Evolutionary conservation across 2,113 vertebrate genomes (phyloP).

Genomic region (Bothrops jararaca): DNA sequence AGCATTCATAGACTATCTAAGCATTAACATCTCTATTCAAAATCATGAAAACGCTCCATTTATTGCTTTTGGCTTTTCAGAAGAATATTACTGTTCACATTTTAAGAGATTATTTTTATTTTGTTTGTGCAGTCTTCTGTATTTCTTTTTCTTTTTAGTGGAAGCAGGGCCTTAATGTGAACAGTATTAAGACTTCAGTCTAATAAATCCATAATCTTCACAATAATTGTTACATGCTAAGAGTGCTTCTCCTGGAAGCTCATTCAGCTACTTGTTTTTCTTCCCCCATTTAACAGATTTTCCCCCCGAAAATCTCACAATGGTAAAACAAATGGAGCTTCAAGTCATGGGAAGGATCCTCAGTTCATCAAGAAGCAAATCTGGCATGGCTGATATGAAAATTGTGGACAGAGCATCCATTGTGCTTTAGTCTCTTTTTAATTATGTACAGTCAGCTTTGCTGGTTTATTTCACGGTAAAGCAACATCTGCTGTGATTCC

Average conservation of each 20-base stretch:
- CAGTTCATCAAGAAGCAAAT: background rate
- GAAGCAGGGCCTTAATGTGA: background rate
- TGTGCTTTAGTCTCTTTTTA: background rate
- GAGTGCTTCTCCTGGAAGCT: background rate
- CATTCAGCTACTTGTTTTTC: background rate
- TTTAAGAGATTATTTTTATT: background rate
- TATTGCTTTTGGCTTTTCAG: background rate
- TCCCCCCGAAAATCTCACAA: background rate
- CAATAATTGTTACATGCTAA: background rate
- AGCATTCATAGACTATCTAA: background rate
- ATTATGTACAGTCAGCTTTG: background rate
- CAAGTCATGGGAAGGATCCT: background rate
- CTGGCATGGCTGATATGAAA: background rate
- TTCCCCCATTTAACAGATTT: background rate
- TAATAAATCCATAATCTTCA: background rate
- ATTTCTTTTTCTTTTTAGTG: slow-evolving; percentile 24
- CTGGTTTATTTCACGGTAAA: background rate
- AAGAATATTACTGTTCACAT: background rate
- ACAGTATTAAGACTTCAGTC: background rate
- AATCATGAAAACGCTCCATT: background rate
- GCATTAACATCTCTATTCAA: background rate
- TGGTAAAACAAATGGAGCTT: background rate
- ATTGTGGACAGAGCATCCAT: background rate
- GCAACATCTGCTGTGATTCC: background rate
- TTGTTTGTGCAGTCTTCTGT: background rate